Base-by-base conservation (phyloP, 2,888 invertebrate genomes). In the Philonicus albiceps region DNA sequence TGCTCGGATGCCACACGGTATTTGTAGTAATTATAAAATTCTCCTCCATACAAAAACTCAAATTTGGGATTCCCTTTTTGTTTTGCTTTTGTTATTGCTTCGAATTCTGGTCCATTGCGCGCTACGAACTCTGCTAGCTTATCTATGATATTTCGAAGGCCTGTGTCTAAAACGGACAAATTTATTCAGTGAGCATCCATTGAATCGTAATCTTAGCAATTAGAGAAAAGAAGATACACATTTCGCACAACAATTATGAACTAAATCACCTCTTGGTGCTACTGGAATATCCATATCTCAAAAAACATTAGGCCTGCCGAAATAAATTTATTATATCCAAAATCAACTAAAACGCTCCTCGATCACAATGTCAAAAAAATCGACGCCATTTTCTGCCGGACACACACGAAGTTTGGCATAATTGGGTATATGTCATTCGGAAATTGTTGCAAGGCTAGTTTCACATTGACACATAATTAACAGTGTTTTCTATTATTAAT, bases 111-210 rank as follows among this genome's bases (percentile, higher is more conserved):
- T 85, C 99, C 99, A 96, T 99, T 99, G 93, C 98, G 94, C 87
- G 99, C 99, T 89, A 99, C 99, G 94, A 99, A 99, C 93, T 98
- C 98, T 16, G 99, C 99, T 90, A 99, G 94, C 94, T 99, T 99
- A 94, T 99, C 99, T 91, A 99, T 99, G 91, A 99, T 98, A 93
- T 98, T 98, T 91, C 97, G 96, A 90, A 98, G 95, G 92, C 99
- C 98, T 91, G 96, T 96, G 94, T 99, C 99, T 92, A 88, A 72
- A 89, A 88, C 87, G 11, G 19, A 64, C 64, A 64, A 64, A 64
- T 64, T n/a, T 64, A 64, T 11, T 64, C 22, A 64, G 27, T 16
- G 78, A 40, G 84, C 53, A 75, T 74, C 53, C 11, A 16, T 64
- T 30, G 7, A n/a, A 64, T 27, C 31, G n/a, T 30, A 49, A 16